Percentiles rank a stretch among this genome's conserved stretches.
These are phyloP conservation scores for Drosophila dunni DNA, from an alignment of 1,140 invertebrate genomes.

Conservation along the genomic window DNA sequence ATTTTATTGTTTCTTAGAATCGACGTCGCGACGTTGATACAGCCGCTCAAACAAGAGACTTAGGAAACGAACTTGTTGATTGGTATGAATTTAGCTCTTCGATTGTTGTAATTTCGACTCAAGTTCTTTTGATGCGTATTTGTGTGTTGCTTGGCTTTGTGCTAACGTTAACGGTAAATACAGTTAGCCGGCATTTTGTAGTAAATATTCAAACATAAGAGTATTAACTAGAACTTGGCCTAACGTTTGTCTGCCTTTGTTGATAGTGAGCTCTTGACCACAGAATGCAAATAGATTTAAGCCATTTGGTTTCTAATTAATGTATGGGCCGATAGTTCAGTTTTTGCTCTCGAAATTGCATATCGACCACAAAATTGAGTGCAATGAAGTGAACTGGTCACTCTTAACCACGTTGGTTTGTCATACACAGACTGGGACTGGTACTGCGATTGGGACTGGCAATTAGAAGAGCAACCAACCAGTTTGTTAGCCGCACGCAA, in stretches of 20 bases:
- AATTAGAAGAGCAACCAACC: conserved; percentile 67
- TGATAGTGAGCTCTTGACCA: conserved; percentile 42
- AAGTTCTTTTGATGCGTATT: conserved; percentile 24
- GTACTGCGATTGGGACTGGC: not conserved
- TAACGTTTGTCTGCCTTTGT: not conserved
- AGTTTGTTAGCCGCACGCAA: conserved; percentile 73
- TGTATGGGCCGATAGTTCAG: conserved; percentile 26
- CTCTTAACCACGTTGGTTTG: conserved; percentile 28
- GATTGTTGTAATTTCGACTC: conserved; percentile 62
- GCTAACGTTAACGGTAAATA: conserved; percentile 59
- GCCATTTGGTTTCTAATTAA: conserved; percentile 73
- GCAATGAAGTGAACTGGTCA: conserved; percentile 55
- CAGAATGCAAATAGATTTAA: conserved; percentile 59
- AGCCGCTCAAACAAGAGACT: conserved; percentile 66
- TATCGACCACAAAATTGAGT: conserved; percentile 62
- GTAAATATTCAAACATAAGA: conserved; percentile 9
- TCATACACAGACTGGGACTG: conserved; percentile 18
- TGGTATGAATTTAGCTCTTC: conserved; percentile 42
- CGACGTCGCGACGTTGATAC: conserved; percentile 40
- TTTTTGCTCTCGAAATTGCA: conserved; percentile 4
- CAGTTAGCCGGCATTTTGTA: conserved; percentile 47
- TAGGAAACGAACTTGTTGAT: conserved; percentile 71
- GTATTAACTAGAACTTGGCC: conserved; percentile 17
- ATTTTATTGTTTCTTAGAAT: conserved; percentile 61
- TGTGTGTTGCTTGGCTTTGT: conserved; percentile 14